These are phyloP conservation scores for Pachydiplax longipennis DNA, from an alignment of 2,888 invertebrate species.

Conservation along the genomic window DNA sequence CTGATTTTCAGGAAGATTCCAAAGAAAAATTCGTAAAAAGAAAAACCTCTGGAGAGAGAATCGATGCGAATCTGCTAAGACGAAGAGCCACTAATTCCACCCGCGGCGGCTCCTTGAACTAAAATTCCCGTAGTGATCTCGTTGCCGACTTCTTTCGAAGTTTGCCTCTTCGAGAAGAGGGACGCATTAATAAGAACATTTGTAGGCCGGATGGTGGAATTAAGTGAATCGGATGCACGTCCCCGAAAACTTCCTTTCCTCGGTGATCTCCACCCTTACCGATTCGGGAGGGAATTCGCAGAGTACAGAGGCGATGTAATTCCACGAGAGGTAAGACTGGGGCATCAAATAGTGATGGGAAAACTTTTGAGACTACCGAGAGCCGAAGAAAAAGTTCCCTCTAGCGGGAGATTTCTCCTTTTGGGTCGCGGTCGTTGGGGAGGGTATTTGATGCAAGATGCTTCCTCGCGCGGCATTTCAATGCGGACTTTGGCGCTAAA, in stretches of 20 bases:
- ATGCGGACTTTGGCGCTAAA: background rate
- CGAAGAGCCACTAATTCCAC: background rate
- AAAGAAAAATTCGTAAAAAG: no score
- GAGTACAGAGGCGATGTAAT: background rate
- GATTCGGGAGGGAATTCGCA: background rate
- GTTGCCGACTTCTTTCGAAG: background rate
- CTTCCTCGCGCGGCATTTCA: background rate
- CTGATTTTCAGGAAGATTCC: background rate
- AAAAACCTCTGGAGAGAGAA: background rate
- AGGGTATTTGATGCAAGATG: background rate
- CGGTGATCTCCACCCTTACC: background rate
- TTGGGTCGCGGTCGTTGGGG: background rate
- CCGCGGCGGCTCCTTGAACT: background rate
- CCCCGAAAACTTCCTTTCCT: background rate
- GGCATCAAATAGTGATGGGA: background rate
- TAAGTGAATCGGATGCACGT: background rate
- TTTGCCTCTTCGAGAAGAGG: background rate
- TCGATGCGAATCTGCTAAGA: background rate
- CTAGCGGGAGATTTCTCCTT: background rate
- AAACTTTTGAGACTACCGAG: background rate
- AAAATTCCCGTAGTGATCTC: background rate
- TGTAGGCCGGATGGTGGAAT: background rate
- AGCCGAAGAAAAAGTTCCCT: background rate
- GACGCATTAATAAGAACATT: background rate
- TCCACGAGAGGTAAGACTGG: background rate